Base-by-base conservation (phyloP, 2,888 invertebrate genomes). In the Fragum whitleyi region DNA sequence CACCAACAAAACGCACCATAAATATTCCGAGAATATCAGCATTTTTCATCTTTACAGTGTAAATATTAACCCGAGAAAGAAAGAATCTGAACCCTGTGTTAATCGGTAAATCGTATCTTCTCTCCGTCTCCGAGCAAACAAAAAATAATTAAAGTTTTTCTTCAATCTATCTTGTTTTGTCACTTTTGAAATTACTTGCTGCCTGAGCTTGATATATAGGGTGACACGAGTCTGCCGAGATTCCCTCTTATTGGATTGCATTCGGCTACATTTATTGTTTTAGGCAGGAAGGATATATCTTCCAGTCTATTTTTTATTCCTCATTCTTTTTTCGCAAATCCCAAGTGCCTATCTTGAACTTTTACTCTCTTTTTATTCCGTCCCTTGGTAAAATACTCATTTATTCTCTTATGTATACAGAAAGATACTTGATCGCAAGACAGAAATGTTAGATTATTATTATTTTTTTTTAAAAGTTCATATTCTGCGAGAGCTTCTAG, bases 161-260 rank as follows among this genome's bases (percentile, higher is more conserved):
- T 67, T 29, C 73, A 72, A 67, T 83, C 74, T 68, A 79, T 83
- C 83, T 79, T 51, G 51, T 51, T 39, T 65, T 79, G 83, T 83
- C 83, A 79, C 68, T 67, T 61, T 47, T 59, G 69, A 68, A 70
- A 79, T 73, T 76, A 74, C 73, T 26, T 67, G 36, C 51, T 55
- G 74, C 55, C 74, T 61, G 55, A 36, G 36, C 62, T 74, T 83
- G 83, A 83, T 83, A 76, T 71, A 83, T 79, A 59, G 47, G 83
- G 79, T 83, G 83, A 83, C 82, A 39, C 36, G 11, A 23, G 62
- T 81, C 81, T 81, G 77, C 65, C 74, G 73, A 70, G 73, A 68
- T 73, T 76, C 53, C 61, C 29, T 55, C 28, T 74, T 65, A 74
- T 65, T 74, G 74, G 74, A 65, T 74, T 55, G 53, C 32, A 62